Base-by-base conservation (phyloP, 1,140 invertebrate genomes). In the Condylostylus longicornis region DNA sequence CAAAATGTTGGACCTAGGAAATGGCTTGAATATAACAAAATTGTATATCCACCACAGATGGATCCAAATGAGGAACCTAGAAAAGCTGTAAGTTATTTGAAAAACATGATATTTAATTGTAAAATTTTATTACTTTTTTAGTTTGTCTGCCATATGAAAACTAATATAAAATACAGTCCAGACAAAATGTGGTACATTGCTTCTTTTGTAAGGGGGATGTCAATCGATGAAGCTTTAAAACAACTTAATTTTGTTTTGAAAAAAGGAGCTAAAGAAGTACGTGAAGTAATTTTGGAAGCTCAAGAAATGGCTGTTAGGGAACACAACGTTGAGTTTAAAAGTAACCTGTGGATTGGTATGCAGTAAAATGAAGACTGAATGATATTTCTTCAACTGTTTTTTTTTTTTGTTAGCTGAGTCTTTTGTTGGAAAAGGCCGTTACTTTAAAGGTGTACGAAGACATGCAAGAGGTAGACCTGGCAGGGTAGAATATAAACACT, bases 281-380 rank as follows among this genome's bases (percentile, higher is more conserved):
- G 79, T 58, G 77, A 93, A 56, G 72, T 79, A 9, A 69, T 90
- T 41, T 54, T 83, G 40, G 91, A 97, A 70, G 91, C 91, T 4
- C 83, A 87, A 56, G 70, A 83, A 50, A 59, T 87, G 42, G 93
- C 91, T 31, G 75, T 95, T 2, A 71, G 76, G 46, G 58, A 83
- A 18, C 90, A 96, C 53, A 84, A 94, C 72, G 87, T 97, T 20
- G 91, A 97, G 66, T 98, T 79, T 63, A 82, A 76, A 56, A 91
- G 82, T 53, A 96, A 96, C 67, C 67, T 98, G 30, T 98, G 91
- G 91, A 77, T 97, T 67, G 81, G 88, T 93, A 64, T 75, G 78
- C 4, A 18, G 7, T 15, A n/a, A 40, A 6, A 10, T n/a, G 2
- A 33, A 2, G 6, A 17, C 13, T 4, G 18, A 33, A 18, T 2